Evolutionary conservation across 2,888 invertebrate species (phyloP).

Genomic region (Lochmaea crataegi): DNA sequence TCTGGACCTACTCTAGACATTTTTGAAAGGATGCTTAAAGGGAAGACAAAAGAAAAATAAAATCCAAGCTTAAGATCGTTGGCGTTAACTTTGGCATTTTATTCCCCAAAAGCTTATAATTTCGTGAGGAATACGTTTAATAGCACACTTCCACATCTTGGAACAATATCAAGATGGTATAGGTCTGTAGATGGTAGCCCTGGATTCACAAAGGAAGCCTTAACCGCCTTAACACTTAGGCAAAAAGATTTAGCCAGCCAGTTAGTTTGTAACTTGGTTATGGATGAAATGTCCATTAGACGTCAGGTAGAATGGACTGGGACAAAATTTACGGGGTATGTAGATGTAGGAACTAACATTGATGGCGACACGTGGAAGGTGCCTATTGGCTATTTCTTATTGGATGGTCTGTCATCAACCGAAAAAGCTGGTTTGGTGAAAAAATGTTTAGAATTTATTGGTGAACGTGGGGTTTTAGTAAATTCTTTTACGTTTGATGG

Average conservation of each 20-base stretch:
- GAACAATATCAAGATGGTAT: constrained; percentile 45
- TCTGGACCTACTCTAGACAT: constrained; percentile 21
- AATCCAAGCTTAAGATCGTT: constrained; percentile 28
- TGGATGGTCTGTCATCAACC: constrained; percentile 39
- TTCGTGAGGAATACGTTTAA: constrained; percentile 20
- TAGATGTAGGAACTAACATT: constrained; percentile 48
- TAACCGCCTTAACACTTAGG: constrained; percentile 43
- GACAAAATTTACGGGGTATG: constrained; percentile 47
- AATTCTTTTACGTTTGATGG: constrained; percentile 51
- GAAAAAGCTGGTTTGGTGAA: constrained; percentile 41
- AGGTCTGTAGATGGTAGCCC: constrained; percentile 43
- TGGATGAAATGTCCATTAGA: constrained; percentile 54
- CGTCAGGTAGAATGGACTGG: constrained; percentile 49
- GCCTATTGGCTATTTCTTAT: constrained; percentile 50
- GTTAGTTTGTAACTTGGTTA: constrained; percentile 46
- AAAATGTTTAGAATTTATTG: constrained; percentile 41
- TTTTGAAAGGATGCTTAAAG: constrained; percentile 30
- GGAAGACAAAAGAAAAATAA: constrained; percentile 19
- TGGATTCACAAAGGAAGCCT: constrained; percentile 47
- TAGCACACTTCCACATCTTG: constrained; percentile 32
- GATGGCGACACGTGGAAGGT: constrained; percentile 51
- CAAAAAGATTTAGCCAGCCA: constrained; percentile 14
- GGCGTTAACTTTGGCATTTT: constrained; percentile 40
- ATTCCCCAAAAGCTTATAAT: constrained; percentile 42
- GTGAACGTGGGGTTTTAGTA: constrained; percentile 41